A percentile compares a stretch with the other conserved stretches of the same genome.
Evolutionary conservation across 2,113 vertebrate genomes (phyloP).

Genomic region (Epinephelus fuscoguttatus): DNA sequence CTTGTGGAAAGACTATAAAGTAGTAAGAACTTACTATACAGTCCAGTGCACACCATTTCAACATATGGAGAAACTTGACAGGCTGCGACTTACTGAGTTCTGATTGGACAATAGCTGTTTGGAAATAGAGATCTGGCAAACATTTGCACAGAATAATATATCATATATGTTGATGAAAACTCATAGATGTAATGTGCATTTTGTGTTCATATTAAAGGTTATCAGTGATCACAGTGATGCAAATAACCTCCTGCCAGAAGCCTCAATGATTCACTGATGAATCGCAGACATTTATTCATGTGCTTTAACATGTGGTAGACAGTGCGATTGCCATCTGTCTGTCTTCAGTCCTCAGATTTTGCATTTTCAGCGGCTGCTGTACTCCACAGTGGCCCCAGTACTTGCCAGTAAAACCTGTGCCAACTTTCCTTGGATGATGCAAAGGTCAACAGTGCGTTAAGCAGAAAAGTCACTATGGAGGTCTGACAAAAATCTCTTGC

Average conservation of each 20-base stretch:
- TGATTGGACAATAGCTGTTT: background rate
- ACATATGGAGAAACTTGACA: background rate
- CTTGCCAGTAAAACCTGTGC: slow-evolving; percentile 46
- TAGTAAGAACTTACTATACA: background rate
- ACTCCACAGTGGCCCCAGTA: slow-evolving; percentile 24
- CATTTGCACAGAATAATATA: background rate
- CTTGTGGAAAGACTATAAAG: background rate
- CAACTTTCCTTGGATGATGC: slow-evolving; percentile 43
- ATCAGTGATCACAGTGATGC: background rate
- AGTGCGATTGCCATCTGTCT: slow-evolving; percentile 66
- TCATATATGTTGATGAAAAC: background rate
- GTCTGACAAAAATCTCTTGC: background rate
- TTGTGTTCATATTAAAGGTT: slow-evolving; percentile 4
- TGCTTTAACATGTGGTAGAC: slow-evolving; percentile 46
- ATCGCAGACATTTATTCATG: slow-evolving; percentile 52
- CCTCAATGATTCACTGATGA: slow-evolving; percentile 51
- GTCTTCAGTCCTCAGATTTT: slow-evolving; percentile 49
- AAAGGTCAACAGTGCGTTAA: slow-evolving; percentile 47
- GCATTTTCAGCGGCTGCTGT: slow-evolving; percentile 70
- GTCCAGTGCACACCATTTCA: background rate
- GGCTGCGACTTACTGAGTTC: background rate
- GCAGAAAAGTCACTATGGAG: slow-evolving; percentile 21
- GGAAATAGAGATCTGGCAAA: background rate
- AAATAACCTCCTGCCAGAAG: slow-evolving; percentile 14
- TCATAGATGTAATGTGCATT: background rate